A percentile compares a stretch with the other conserved stretches of the same genome.
Conservation (phyloP, 2,113 vertebrate species). For the Gymnorhina tibicen region DNA sequence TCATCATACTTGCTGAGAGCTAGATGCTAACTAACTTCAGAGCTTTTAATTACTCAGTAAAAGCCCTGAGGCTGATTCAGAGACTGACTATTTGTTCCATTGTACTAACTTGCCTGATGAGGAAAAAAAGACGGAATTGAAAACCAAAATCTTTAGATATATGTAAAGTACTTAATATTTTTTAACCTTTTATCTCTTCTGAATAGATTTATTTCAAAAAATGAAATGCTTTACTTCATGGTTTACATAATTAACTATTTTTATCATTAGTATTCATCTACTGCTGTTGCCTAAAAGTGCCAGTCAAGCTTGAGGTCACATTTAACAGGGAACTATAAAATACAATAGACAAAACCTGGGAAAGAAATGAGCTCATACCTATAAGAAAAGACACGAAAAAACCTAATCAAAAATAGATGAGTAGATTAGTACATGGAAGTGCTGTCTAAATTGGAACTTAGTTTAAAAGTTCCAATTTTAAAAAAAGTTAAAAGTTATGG, state of each 20-base stretch:
- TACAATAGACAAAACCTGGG: neutral
- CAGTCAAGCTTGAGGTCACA: neutral
- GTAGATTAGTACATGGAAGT: neutral
- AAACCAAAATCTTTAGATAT: neutral
- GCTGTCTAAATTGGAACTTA: neutral
- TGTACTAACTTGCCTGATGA: neutral
- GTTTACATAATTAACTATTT: neutral
- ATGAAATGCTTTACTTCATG: neutral
- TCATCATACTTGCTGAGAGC: neutral
- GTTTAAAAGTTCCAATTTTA: too few relatives aligned
- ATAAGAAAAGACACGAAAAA: neutral
- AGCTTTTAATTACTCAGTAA: neutral
- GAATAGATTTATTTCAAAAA: neutral
- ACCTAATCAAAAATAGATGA: neutral
- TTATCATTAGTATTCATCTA: neutral
- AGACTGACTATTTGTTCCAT: neutral
- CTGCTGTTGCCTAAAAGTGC: neutral
- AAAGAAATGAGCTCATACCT: neutral
- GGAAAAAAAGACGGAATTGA: neutral
- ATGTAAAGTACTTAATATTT: neutral
- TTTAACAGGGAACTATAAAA: neutral
- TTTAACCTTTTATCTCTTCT: neutral
- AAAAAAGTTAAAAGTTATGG: too few relatives aligned
- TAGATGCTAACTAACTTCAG: neutral
- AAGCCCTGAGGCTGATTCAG: neutral